Base-by-base conservation (phyloP, 2,888 invertebrate genomes). In the Protophormia terraenovae region DNA sequence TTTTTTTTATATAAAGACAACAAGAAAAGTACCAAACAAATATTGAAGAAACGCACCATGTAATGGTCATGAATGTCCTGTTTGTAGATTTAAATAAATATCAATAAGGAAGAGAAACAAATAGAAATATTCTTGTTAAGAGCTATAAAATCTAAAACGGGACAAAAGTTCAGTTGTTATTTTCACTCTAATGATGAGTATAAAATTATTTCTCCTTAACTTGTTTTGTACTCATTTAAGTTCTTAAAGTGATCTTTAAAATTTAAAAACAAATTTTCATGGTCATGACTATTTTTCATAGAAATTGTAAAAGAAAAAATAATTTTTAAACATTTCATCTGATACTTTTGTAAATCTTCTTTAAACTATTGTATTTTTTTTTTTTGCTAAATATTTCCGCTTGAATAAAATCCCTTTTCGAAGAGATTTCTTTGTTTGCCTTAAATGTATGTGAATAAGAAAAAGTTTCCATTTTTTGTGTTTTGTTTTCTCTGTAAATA, bases 41-140 rank as follows among this genome's bases (percentile, higher is more conserved):
- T 71, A 71, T 64, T 32, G 47, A 32, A 55, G 24, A 66, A 58
- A 76, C 45, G 24, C 32, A 45, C 62, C 58, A 58, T 55, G 62
- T 71, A 82, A 64, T 83, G 77, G 71, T 77, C 76, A 71, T 38
- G 45, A 76, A 71, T 76, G 55, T 76, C 64, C 64, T 82, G 27
- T 27, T 55, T 58, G 35, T 29, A 8, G 50, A 50, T 55, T 72
- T 72, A 47, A 66, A 66, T 50, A 50, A 69, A 69, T n/a, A 58
- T 12, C 6, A 38, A 4, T 16, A 55, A 66, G 38, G 14, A 8
- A 29, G 3, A 14, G 12, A 35, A 60, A 14, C n/a, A 47, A 47
- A 35, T 4, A 24, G 0, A 62, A 45, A 50, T 38, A 38, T 58
- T 14, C 6, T 10, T 24, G 38, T 4, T 50, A 12, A 1, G 5